Base-by-base conservation (phyloP, 64 coral and sea anemone species). In the Astreopora myriophthalma region DNA sequence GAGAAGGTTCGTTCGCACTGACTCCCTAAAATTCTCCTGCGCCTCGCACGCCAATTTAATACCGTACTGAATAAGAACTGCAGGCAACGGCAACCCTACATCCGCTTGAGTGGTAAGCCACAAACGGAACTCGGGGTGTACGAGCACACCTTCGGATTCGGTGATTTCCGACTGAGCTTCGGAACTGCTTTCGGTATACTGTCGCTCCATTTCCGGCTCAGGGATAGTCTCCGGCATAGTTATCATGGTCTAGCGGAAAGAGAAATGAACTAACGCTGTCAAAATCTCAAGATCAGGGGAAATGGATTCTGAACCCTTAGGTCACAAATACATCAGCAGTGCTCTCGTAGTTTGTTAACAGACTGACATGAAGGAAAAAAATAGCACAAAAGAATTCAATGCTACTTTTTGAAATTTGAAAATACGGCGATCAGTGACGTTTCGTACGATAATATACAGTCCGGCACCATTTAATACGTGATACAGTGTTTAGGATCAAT, bases 31-130 rank as follows among this genome's bases (percentile, higher is more conserved):
- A 51, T 38, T 92, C 23, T 40, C 60, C 34, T 96, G 89, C 14
- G 87, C 79, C 86, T 96, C 91, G 68, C 95, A 96, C 23, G 95
- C 95, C 39, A 96, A 29, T 40, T 93, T 96, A 34, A 96, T 81
- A 38, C 95, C 95, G 6, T 68, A 79, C 10, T 96, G 91, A 76
- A 93, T 96, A 12, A 96, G 34, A 57, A 90, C 62, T 65, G 95
- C 95, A 30, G 95, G 95, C 25, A 96, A 42, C 13, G 87, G 80
- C 62, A 61, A 71, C 12, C 95, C 95, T 26, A 69, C 27, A 31
- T 87, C 95, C 22, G 90, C 57, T 39, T 78, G 87, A 10, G 80
- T 93, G 34, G 85, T 80, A 4, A 96, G 22, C 80, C 91, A 96
- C 36, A 96, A 67, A 37, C 95, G 95, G 74, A 96, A 96, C 22